Evolutionary conservation across 1,140 invertebrate genomes (phyloP), one percentile per base, ranked within the genome.

Genomic region (Melanaphis sacchari): DNA sequence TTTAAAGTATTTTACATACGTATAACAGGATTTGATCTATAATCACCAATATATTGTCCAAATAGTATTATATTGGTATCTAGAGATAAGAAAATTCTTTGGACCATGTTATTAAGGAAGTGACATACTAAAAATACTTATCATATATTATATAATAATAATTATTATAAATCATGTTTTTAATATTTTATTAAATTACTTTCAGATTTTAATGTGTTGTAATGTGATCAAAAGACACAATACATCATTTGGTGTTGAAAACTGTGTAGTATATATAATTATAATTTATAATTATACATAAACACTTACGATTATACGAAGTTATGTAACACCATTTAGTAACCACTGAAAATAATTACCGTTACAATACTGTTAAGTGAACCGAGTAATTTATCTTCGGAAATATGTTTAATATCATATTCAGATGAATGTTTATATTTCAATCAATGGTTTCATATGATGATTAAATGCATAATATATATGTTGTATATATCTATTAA

Each of bases 161-260:
- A 59, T 59, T 7, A 59, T 31, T 31, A 59, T 59, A 59, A 59
- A 31, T 26, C 9, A n/a, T 11, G 11, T 66, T 66, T 66, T 66
- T 66, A n/a, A 76, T 76, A 76, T 76, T n/a, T 76, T n/a, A 76
- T n/a, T 76, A 76, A 76, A n/a, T n/a, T 76, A 11, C 59, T 76
- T 76, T 76, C 15, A 31, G 59, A 18, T 76, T n/a, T n/a, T 18
- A 76, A 66, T n/a, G 59, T 31, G 11, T 66, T 66, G 54, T 66
- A 6, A n/a, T 76, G n/a, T n/a, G 59, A 76, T 76, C 18, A 76
- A 76, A n/a, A 76, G 18, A n/a, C 21, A 76, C 59, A 76, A n/a
- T n/a, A 76, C 59, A n/a, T 76, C 59, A 76, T 18, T 4, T 15
- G 18, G 5, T 76, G 31, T n/a, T n/a, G 59, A 76, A n/a, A 76